phyloP scores from a whole-genome alignment of 2,888 invertebrate genomes.

The Polydrusus pterygomalis region DNA sequence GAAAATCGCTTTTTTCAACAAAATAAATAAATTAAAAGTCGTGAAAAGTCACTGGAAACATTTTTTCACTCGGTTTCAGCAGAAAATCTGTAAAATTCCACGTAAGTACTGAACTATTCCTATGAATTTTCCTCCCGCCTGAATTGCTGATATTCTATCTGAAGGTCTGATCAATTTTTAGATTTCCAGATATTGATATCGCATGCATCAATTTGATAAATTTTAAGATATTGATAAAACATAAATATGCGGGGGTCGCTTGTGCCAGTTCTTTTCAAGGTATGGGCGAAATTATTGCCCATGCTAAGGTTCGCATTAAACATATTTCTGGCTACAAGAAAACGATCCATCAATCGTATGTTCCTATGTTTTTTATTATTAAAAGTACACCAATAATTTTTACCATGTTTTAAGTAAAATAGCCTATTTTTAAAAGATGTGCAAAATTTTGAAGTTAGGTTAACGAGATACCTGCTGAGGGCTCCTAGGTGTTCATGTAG shows the following conservation, averaged over 20 bases:
- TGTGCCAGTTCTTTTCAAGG: constrained; percentile 66
- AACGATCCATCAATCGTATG: constrained; percentile 56
- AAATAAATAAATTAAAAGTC: constrained; percentile 66
- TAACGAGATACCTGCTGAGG: background rate
- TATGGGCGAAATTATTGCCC: constrained; percentile 70
- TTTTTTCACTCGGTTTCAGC: constrained; percentile 61
- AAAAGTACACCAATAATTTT: background rate
- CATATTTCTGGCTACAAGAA: constrained; percentile 61
- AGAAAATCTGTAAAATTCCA: constrained; percentile 69
- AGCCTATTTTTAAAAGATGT: background rate
- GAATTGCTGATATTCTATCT: constrained; percentile 11
- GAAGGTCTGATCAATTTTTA: constrained; percentile 38
- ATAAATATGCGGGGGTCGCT: constrained; percentile 62
- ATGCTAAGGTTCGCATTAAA: constrained; percentile 69
- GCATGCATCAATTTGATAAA: constrained; percentile 65
- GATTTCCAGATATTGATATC: constrained; percentile 55
- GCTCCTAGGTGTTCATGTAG: background rate
- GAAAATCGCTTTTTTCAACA: constrained; percentile 69
- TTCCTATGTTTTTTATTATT: constrained; percentile 17
- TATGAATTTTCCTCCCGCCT: constrained; percentile 27
- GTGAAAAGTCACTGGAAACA: constrained; percentile 63
- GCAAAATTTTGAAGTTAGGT: background rate
- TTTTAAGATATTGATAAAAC: constrained; percentile 70
- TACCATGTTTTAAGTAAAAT: background rate
- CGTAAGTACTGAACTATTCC: constrained; percentile 66